phyloP scores from a whole-genome alignment of 2,113 vertebrate species.

The Sialia sialis region DNA sequence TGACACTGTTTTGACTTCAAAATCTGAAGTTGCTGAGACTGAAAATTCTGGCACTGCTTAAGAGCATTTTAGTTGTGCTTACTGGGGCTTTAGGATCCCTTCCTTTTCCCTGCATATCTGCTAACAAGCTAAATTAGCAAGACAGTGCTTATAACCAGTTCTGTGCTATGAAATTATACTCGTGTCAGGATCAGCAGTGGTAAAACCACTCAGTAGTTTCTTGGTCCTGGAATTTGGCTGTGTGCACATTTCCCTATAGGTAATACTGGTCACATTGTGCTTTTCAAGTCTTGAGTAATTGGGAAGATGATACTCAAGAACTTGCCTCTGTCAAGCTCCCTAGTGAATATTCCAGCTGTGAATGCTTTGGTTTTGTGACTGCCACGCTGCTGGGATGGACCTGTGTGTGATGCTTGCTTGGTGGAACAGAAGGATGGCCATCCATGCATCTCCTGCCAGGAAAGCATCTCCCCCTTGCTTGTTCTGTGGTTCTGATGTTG shows the following conservation, averaged over 20 bases:
- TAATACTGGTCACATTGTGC: background rate
- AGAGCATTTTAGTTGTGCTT: background rate
- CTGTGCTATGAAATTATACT: background rate
- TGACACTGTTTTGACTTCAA: background rate
- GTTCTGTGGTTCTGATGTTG: rapidly evolving
- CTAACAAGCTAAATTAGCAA: background rate
- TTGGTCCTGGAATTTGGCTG: background rate
- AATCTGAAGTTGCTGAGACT: background rate
- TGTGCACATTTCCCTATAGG: background rate
- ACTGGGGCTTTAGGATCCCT: background rate
- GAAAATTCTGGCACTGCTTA: background rate
- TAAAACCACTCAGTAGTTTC: background rate
- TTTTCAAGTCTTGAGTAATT: background rate
- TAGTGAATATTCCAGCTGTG: background rate
- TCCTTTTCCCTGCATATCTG: background rate
- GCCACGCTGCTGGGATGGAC: background rate
- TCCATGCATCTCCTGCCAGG: background rate
- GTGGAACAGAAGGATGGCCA: background rate
- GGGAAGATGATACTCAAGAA: background rate
- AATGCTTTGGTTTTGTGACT: rapidly evolving
- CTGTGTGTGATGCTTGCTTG: rapidly evolving
- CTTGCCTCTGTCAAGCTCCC: background rate
- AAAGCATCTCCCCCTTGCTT: background rate
- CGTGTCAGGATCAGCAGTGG: background rate
- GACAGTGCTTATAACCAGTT: background rate